Percentiles rank a stretch among this genome's conserved stretches.
These are phyloP conservation scores for Tipula confusa DNA, from an alignment of 2,888 invertebrate genomes.

Conservation along the genomic window DNA sequence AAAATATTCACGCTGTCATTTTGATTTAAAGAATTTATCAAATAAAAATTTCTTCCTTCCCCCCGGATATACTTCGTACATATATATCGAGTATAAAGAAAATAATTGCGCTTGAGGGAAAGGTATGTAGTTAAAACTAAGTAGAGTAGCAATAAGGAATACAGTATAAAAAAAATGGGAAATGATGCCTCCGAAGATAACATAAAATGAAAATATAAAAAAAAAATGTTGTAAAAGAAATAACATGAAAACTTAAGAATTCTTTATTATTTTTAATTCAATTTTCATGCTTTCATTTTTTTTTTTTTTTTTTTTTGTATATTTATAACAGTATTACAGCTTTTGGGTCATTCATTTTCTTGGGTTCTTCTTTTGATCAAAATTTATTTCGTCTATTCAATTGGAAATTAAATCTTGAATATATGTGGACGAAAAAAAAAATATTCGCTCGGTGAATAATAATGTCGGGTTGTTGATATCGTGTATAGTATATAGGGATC, in stretches of 20 bases:
- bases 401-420: neutral
- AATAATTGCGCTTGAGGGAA: neutral
- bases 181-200: neutral
- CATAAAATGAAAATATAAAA: neutral
- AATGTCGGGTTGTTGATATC: neutral
- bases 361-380: neutral
- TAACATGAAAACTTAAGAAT: conserved; percentile 12
- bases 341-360: neutral
- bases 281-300: neutral
- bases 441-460: neutral
- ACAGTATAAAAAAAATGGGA: neutral
- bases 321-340: neutral
- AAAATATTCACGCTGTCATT: conserved; percentile 5
- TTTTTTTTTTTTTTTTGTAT: too few relatives aligned
- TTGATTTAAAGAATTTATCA: conserved; percentile 17
- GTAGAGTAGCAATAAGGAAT: neutral
- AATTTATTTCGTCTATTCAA: neutral
- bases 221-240: neutral
- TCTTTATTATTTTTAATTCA: neutral
- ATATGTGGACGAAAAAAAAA: neutral
- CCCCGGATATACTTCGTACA: neutral
- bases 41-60: neutral
- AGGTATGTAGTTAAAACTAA: neutral
- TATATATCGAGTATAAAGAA: neutral
- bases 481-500: too few relatives aligned